These are phyloP conservation scores for Drosophila carrolli DNA, from an alignment of 1,140 invertebrate species.

Conservation along the genomic window DNA sequence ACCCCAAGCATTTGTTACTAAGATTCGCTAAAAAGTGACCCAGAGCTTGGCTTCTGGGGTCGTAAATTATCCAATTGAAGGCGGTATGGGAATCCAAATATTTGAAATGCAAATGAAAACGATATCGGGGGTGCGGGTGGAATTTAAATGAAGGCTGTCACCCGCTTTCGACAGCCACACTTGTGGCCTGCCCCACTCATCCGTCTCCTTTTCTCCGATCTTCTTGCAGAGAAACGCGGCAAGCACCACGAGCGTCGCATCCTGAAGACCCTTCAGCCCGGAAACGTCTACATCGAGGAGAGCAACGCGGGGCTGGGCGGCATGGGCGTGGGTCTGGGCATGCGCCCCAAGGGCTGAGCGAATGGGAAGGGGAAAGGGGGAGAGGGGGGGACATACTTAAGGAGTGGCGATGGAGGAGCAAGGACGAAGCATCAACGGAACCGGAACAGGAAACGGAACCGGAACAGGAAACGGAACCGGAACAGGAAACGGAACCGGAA, in stretches of 20 bases:
- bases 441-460: background rate
- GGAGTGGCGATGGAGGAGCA: constrained; percentile 15
- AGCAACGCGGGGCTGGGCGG: constrained; percentile 51
- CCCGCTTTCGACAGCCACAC: constrained; percentile 1
- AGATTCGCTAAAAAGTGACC: background rate
- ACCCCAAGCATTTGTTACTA: background rate
- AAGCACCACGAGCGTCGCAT: constrained; percentile 78
- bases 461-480: too few species aligned
- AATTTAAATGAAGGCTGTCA: constrained; percentile 5
- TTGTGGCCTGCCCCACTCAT: constrained; percentile 3
- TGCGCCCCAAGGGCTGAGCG: constrained; percentile 53
- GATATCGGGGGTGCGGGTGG: background rate
- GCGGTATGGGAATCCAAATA: too few species aligned
- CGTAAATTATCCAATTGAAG: background rate
- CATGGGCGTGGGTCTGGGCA: constrained; percentile 24
- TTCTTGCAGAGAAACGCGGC: constrained; percentile 63
- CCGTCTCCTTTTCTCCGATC: background rate
- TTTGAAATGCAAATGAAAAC: constrained; percentile 3
- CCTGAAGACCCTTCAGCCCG: constrained; percentile 73
- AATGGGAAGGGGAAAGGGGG: too few species aligned
- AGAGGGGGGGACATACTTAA: constrained; percentile 41
- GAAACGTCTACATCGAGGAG: constrained; percentile 82
- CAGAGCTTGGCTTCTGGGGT: background rate
- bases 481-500: too few species aligned
- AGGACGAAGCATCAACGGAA: background rate